Evolutionary conservation across 2,888 invertebrate species (phyloP).

Genomic region (Troides helena): DNA sequence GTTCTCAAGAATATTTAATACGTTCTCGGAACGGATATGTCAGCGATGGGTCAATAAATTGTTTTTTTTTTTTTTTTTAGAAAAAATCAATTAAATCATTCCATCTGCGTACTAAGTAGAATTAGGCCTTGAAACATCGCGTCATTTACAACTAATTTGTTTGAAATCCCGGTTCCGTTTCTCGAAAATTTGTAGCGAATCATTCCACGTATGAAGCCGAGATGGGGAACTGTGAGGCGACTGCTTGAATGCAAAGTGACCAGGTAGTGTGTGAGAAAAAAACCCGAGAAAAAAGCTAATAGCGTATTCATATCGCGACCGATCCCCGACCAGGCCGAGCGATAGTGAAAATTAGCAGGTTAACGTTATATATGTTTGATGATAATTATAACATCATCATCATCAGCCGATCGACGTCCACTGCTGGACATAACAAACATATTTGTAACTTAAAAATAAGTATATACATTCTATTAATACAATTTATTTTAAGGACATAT

Average conservation of each 20-base stretch:
- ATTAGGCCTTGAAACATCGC: constrained; percentile 55
- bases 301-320: constrained; percentile 45
- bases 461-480: too few species aligned
- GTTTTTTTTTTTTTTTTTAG: constrained; percentile 16
- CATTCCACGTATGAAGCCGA: constrained; percentile 54
- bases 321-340: constrained; percentile 34
- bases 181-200: constrained; percentile 55
- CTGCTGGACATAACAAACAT: too few species aligned
- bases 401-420: too few species aligned
- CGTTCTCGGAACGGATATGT: constrained; percentile 22
- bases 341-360: constrained; percentile 48
- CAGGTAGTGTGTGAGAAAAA: constrained; percentile 59
- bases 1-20: constrained; percentile 4
- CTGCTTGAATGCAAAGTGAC: constrained; percentile 56
- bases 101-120: constrained; percentile 47
- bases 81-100: constrained; percentile 47
- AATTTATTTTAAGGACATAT: too few species aligned
- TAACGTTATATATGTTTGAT: constrained; percentile 15
- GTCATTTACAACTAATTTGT: constrained; percentile 56
- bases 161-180: constrained; percentile 54
- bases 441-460: too few species aligned
- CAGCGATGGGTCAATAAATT: constrained; percentile 25
- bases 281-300: constrained; percentile 48
- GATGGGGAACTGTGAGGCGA: constrained; percentile 49
- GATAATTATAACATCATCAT: background rate